Percentiles rank a stretch among this genome's conserved stretches.
phyloP scores from a whole-genome alignment of 2,113 vertebrate species.

The Sphyrna mokarran region DNA sequence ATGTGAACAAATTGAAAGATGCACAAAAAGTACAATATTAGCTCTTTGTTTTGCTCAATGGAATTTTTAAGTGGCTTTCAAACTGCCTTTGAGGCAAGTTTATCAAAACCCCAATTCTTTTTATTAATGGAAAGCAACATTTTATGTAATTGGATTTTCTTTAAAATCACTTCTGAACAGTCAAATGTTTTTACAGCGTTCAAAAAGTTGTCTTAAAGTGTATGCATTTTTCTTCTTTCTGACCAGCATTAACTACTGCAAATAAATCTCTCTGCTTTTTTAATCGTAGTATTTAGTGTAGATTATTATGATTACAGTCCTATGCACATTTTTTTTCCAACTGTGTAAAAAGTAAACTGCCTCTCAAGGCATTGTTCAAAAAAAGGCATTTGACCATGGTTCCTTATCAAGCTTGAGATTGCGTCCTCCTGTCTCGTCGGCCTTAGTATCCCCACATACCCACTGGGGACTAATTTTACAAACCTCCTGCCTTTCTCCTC shows the following conservation, averaged over 20 bases:
- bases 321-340: neutral
- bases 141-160: neutral
- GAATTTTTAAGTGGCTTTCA: neutral
- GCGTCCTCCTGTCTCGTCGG: neutral
- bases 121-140: neutral
- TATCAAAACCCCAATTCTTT: neutral
- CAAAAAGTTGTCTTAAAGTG: neutral
- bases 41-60: neutral
- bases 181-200: neutral
- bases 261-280: slow-evolving; percentile 26
- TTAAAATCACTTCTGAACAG: neutral
- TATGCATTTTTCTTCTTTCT: neutral
- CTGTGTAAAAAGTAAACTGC: slow-evolving; percentile 25
- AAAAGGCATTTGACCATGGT: neutral
- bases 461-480: neutral
- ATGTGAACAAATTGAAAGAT: neutral
- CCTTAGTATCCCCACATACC: neutral
- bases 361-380: neutral
- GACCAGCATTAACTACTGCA: neutral
- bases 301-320: neutral
- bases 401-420: neutral
- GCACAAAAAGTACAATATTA: neutral
- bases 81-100: neutral
- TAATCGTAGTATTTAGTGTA: neutral
- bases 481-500: neutral